Base-by-base conservation (phyloP, 2,888 invertebrate genomes). In the Magallana nippona region DNA sequence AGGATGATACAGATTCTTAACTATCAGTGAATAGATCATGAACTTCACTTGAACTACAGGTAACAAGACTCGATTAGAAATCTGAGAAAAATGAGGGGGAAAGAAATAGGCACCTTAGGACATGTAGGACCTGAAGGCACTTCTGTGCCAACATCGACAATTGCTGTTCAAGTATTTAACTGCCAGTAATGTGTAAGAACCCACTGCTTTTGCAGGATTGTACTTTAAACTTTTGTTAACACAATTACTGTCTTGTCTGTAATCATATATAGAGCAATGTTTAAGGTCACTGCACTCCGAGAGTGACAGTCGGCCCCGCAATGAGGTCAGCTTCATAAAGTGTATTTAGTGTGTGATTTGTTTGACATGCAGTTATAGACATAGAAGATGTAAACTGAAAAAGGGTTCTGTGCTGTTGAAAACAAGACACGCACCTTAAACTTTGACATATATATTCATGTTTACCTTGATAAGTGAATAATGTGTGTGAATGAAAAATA, bases 141-240 rank as follows among this genome's bases (percentile, higher is more conserved):
- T 44, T 44, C 44, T 44, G 44, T 32, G 44, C 44, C 44, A 44
- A 0, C 44, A 0, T 44, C 8, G 44, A 5, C 44, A 44, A 44
- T 44, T 8, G 5, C 44, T 44, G 44, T 8, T 44, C 27, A 27
- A 27, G 2, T 27, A 44, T 44, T 44, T 44, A 44, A 44, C 44
- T 44, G 44, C 44, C 44, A 3, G 44, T 44, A 44, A 44, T 44
- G 44, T 44, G 44, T 44, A 17, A 17, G 19, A 60, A 60, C 60
- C 60, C 60, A 10, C 19, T 19, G 5, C 32, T 15, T 71, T 11
- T 32, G 32, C 71, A 13, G 2, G 22, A 15, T 27, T 71, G 71
- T 71, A 71, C 71, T 71, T 71, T 71, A 71, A 71, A 71, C 71
- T 71, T 71, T 71, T 22, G 22, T 22, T 27, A 71, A 13, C 32